These are phyloP conservation scores for Aricia agestis DNA, from an alignment of 1,140 invertebrate genomes.

Conservation along the genomic window DNA sequence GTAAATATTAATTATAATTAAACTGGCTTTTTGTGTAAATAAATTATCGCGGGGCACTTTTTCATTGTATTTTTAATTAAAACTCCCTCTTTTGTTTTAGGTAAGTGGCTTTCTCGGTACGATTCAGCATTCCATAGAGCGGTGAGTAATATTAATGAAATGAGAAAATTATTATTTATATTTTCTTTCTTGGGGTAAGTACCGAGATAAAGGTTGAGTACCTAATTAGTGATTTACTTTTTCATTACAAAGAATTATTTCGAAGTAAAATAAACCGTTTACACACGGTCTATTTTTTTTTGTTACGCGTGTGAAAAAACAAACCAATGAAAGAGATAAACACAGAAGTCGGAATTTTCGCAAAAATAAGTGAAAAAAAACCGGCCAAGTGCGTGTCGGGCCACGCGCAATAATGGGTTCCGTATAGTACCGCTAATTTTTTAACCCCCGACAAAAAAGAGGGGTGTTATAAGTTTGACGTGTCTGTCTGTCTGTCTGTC, in stretches of 20 bases:
- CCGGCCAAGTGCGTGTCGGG: too few species aligned
- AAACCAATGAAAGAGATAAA: background rate
- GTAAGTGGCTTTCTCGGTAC: conserved; percentile 57
- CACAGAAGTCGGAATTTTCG: background rate
- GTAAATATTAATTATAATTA: conserved; percentile 73
- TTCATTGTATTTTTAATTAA: conserved; percentile 70
- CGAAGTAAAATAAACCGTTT: too few species aligned
- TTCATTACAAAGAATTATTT: background rate
- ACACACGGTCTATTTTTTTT: too few species aligned
- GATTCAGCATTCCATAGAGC: conserved; percentile 25
- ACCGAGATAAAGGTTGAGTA: background rate
- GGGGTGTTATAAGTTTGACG: too few species aligned
- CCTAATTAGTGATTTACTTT: background rate
- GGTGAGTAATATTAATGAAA: conserved; percentile 30
- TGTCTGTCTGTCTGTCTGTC: too few species aligned
- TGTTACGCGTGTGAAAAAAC: too few species aligned
- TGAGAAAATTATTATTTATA: conserved; percentile 18
- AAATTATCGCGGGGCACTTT: conserved; percentile 55
- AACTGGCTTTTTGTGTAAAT: conserved; percentile 62
- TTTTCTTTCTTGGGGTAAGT: conserved; percentile 9
- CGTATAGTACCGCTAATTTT: too few species aligned
- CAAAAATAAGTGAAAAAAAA: conserved; percentile 7
- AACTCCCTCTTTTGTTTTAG: conserved; percentile 62
- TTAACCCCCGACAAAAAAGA: too few species aligned
- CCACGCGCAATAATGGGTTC: too few species aligned